These are phyloP conservation scores for Archocentrus centrarchus DNA, from an alignment of 2,113 vertebrate genomes.

Conservation along the genomic window DNA sequence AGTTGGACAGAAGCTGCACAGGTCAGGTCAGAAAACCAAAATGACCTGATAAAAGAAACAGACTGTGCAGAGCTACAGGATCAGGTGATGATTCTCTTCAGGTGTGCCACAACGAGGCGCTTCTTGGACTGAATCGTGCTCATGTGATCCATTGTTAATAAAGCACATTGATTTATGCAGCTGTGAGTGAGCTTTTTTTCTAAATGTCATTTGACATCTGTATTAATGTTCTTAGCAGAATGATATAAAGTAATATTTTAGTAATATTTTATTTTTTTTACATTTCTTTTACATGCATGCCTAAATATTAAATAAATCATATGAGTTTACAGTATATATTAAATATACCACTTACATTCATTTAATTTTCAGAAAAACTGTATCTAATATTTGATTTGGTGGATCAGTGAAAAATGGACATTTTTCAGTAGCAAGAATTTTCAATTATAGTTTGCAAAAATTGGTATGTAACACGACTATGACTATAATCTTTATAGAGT, in stretches of 20 bases:
- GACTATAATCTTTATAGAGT: rapidly evolving
- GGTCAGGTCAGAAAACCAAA: neutral
- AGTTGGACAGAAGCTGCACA: neutral
- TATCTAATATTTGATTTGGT: no score
- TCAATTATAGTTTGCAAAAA: rapidly evolving
- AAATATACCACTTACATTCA: no score
- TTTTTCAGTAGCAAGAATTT: neutral
- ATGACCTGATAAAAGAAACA: neutral
- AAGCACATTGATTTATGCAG: neutral
- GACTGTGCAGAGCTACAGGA: neutral
- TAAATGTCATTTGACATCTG: rapidly evolving
- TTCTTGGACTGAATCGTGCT: neutral
- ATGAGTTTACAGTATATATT: no score
- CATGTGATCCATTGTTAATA: neutral
- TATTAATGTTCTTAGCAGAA: neutral
- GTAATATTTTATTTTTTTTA: no score
- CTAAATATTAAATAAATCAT: no score
- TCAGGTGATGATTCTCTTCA: neutral
- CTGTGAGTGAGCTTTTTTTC: neutral
- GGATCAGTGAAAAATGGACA: neutral
- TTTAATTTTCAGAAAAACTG: no score
- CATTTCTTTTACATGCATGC: no score
- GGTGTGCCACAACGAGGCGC: neutral
- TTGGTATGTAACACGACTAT: neutral
- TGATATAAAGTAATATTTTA: no score